Evolutionary conservation across 1,140 invertebrate genomes (phyloP), one percentile per base, ranked within the genome.

Genomic region (Drosophila parvula): DNA sequence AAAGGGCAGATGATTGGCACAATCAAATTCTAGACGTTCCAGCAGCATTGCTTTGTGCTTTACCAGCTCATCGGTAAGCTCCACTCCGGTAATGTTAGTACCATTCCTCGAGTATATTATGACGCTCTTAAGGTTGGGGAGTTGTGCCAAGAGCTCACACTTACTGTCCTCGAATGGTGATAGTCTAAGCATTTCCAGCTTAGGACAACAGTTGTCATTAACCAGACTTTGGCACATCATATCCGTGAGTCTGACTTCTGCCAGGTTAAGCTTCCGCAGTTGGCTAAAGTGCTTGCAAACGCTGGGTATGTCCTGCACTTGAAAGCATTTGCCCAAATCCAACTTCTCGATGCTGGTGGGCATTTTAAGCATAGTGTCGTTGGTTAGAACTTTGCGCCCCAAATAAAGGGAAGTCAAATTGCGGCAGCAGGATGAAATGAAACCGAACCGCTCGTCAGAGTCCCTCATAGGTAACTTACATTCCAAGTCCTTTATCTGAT

Each of bases 121-220:
- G 0, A 83, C 11, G 3, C 65, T 50, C 32, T 60, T 88, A 0
- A 88, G 61, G 0, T 4, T 58, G 3, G 83, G 83, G 4, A 88
- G 32, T 44, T 55, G 50, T 8, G 76, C 76, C 16, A 88, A 27
- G 8, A 45, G 7, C n/a, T 86, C 71, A 40, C 57, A 71, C 0
- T 43, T 44, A 45, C 12, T 22, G 7, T 22, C 6, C 2, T 32
- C 16, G n/a, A 12, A 10, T 6, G 22, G 12, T 16, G 41, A 74
- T 0, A 85, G 9, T 0, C 36, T 9, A 0, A 86, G 45, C 0
- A 56, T 22, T n/a, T 88, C 83, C 14, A 86, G 60, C 3, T 30
- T 27, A 1, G 47, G 18, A 45, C 56, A 77, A 4, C 6, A 41
- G 12, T 65, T 45, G 0, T 34, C 22, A 0, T 22, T 12, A 2